Base-by-base conservation (phyloP, 2,113 vertebrate species). In the Plotosus lineatus region DNA sequence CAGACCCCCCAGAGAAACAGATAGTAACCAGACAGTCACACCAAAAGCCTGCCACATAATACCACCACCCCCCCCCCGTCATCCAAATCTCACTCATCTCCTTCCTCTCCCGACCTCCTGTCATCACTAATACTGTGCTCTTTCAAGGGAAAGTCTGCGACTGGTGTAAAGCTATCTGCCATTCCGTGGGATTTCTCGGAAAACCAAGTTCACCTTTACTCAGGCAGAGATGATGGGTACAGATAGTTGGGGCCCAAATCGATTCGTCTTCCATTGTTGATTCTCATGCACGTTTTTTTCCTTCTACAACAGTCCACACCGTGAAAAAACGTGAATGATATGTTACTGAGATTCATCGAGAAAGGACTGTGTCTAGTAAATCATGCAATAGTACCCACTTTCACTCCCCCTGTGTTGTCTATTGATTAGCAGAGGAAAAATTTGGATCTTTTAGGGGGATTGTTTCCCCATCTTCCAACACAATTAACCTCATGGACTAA, bases 121-220 rank as follows among this genome's bases (percentile, higher is more conserved):
- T 94, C 92, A 93, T 88, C 91, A 91, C 92, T 92, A 93, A 94
- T 94, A 91, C 91, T 89, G 89, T 87, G 87, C 84, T 90, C 87
- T 87, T 90, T 83, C 80, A 89, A 88, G 87, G 92, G 88, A 79
- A 88, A 88, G 89, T 86, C 88, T 78, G 81, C 75, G 88, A 87
- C 84, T 80, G 82, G 85, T 88, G 92, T 92, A 93, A 94, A 90
- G 87, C 88, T 94, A 94, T 94, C 92, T 89, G 89, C 77, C 76
- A 83, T 87, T 90, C 89, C 78, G 87, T 85, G 65, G 84, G 89
- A 90, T 88, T 93, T 94, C 92, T 92, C 86, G 90, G 93, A 94
- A 93, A 84, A 87, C 84, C 90, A 89, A 94, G 93, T 94, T 94
- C 93, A 93, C 92, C 93, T 94, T 92, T 92, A 90, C 86, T 82